Evolutionary conservation across 2,113 vertebrate genomes (phyloP), one percentile per base, ranked within the genome.

Genomic region (Perca schrenkii): DNA sequence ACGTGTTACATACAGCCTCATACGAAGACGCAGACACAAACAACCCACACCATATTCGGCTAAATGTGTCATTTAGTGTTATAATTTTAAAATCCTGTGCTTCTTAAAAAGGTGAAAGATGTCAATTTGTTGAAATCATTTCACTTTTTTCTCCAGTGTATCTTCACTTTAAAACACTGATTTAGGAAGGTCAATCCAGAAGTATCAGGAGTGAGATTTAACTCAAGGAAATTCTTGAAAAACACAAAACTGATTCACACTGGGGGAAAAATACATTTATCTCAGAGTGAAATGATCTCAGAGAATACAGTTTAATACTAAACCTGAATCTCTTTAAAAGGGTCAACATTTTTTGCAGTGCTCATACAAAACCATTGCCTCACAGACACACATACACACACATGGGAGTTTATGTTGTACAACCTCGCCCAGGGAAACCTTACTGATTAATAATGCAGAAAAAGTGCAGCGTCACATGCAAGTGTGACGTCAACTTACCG

Each of bases 401-500:
- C 21, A 6, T 7, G 4, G 4, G 5, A 47, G 46, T 12, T 62
- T 19, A 70, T 53, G 68, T 66, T 68, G 84, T 67, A 74, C 74
- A 83, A 69, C 64, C 82, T 61, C 22, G 34, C 68, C 67, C 64
- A 34, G 61, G 46, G 54, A 83, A 82, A 75, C 71, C 60, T 16
- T 3, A 17, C n/a, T 31, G 67, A 82, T 91, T 70, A 91, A 90
- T 88, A 86, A 91, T 83, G 74, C 88, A 91, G 64, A 64, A 21
- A 90, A 79, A 58, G 69, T 31, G 17, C 54, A 11, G 60, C 28
- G 60, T 84, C 86, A 70, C 85, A 54, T 69, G 49, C 21, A 4
- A n/a, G 25, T 4, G 1, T 92, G 90, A 92, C 79, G 69, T 91
- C 86, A 65, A 91, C 96, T 95, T 85, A 96, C 96, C 86, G 85